These are phyloP conservation scores for Platycheirus rosarum DNA, from an alignment of 2,888 invertebrate species.

Conservation along the genomic window DNA sequence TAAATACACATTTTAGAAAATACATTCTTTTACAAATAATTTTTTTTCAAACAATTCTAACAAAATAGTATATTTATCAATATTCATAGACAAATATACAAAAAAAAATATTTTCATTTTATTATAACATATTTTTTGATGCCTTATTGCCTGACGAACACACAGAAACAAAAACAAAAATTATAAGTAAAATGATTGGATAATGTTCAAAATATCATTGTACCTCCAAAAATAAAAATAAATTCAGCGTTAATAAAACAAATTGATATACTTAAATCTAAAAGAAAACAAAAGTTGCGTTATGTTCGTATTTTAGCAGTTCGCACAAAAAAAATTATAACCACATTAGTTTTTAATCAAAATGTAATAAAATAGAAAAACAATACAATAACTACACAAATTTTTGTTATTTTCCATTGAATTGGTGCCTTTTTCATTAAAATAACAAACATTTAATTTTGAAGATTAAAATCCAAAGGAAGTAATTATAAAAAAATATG, in stretches of 20 bases:
- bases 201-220: constrained; percentile 15
- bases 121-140: constrained; percentile 54
- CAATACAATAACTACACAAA: background rate
- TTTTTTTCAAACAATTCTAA: constrained; percentile 44
- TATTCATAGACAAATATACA: constrained; percentile 67
- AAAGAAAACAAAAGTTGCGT: constrained; percentile 21
- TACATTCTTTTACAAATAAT: constrained; percentile 34
- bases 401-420: background rate
- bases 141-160: constrained; percentile 61
- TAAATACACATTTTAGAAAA: constrained; percentile 33
- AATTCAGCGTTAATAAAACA: no score
- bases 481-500: background rate
- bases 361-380: constrained; percentile 7
- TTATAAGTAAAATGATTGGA: constrained; percentile 19
- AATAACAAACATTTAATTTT: no score
- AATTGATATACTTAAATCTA: constrained; percentile 64
- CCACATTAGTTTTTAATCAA: constrained; percentile 14
- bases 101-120: constrained; percentile 35
- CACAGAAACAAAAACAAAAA: constrained; percentile 16
- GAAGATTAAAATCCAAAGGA: background rate
- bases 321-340: constrained; percentile 58
- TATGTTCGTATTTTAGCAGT: constrained; percentile 44
- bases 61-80: constrained; percentile 51
- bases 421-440: no score
- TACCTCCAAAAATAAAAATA: constrained; percentile 33